These are phyloP conservation scores for Heliconius congener DNA, from an alignment of 1,140 invertebrate species.

Conservation along the genomic window DNA sequence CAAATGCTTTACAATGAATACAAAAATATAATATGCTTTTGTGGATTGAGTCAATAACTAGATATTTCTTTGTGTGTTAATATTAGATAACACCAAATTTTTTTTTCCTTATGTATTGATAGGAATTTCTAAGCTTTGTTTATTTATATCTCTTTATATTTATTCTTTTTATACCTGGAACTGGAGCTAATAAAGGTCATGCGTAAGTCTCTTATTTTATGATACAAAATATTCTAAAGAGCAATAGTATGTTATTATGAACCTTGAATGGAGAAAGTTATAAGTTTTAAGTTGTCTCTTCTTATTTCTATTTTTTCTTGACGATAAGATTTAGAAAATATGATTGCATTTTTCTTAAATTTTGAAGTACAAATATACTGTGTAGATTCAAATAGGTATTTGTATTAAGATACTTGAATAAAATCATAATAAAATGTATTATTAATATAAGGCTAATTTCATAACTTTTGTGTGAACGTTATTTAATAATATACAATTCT, in stretches of 20 bases:
- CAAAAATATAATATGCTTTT: not conserved
- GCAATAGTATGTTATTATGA: conserved; percentile 4
- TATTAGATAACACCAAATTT: not conserved
- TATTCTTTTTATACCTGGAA: not conserved
- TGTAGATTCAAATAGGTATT: not conserved
- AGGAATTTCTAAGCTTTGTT: not conserved
- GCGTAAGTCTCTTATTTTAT: conserved; percentile 4
- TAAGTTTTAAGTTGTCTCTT: not conserved
- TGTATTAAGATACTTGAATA: too few species aligned
- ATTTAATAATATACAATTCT: not conserved
- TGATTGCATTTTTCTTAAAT: not conserved
- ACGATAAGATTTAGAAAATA: not conserved
- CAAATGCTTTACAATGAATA: not conserved
- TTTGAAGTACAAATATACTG: too few species aligned
- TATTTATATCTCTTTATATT: not conserved
- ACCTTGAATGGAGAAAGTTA: not conserved
- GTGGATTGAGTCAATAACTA: not conserved
- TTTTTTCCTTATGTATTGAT: not conserved
- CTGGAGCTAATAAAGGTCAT: not conserved
- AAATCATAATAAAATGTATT: not conserved
- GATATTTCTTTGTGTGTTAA: not conserved
- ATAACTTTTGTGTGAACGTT: not conserved
- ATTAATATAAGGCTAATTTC: not conserved
- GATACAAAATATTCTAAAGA: not conserved
- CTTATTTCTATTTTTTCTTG: not conserved